Evolutionary conservation across 1,140 invertebrate genomes (phyloP).

Genomic region (Drosophila pseudoobscura): DNA sequence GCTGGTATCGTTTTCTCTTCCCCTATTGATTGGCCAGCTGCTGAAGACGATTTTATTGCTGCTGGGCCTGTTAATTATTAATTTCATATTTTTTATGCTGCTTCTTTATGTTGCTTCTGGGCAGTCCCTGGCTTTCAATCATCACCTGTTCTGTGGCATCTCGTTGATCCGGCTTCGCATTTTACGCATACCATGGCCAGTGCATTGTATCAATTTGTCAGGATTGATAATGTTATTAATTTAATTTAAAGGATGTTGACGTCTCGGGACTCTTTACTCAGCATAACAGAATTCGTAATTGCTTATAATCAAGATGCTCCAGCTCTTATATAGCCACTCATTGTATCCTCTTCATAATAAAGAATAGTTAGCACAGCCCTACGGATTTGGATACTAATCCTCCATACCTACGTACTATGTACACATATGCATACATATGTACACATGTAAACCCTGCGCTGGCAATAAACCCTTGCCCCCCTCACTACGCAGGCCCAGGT

Average conservation of each 20-base stretch:
- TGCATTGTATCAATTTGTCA: constrained; percentile 30
- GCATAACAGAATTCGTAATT: too few species aligned
- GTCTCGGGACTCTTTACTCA: too few species aligned
- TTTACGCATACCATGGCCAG: constrained; percentile 37
- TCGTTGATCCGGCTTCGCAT: constrained; percentile 44
- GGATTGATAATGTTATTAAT: constrained; percentile 56
- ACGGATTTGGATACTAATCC: too few species aligned
- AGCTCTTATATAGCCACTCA: too few species aligned
- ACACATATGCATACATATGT: too few species aligned
- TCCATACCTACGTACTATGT: too few species aligned
- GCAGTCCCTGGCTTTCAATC: constrained; percentile 4
- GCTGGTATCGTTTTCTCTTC: constrained; percentile 13
- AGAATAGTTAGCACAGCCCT: too few species aligned
- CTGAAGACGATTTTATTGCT: constrained; percentile 4
- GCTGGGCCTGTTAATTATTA: constrained; percentile 45
- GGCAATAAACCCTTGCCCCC: too few species aligned
- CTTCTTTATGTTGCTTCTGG: constrained; percentile 12
- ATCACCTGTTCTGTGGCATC: constrained; percentile 5
- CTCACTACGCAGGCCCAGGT: too few species aligned
- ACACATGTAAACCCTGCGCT: too few species aligned
- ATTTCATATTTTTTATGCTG: constrained; percentile 46
- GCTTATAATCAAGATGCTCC: too few species aligned
- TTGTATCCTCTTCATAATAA: too few species aligned
- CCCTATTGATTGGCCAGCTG: background rate
- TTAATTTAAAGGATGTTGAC: constrained; percentile 3